Percentiles rank a stretch among this genome's conserved stretches.
phyloP scores from a whole-genome alignment of 2,797 vertebrate species.

The Acridotheres tristis region DNA sequence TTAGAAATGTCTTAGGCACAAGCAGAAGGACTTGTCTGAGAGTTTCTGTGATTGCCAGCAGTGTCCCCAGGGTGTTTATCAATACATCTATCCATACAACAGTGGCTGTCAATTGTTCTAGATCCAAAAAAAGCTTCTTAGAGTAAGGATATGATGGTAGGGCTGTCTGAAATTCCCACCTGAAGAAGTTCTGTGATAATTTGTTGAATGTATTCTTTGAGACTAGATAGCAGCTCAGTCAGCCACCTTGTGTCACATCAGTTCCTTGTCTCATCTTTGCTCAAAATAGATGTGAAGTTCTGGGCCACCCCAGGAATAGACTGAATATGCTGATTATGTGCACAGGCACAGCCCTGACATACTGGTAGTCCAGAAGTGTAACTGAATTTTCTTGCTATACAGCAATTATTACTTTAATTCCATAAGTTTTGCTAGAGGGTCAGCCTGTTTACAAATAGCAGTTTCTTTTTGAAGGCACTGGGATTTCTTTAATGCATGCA shows the following conservation, averaged over 20 bases:
- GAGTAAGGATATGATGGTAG: not conserved
- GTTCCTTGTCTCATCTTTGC: not conserved
- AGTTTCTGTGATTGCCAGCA: not conserved
- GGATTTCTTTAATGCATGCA: not conserved
- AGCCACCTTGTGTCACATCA: not conserved
- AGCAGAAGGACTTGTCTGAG: not conserved
- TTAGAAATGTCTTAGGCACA: not conserved
- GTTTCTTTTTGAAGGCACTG: not conserved
- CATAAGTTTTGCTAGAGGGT: not conserved
- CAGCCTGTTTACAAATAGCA: not conserved
- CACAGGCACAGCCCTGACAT: not conserved
- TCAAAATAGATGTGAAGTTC: not conserved
- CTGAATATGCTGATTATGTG: not conserved
- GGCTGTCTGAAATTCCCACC: not conserved
- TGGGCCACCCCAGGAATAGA: not conserved
- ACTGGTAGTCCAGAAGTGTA: fast-evolving
- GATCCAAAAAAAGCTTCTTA: not conserved
- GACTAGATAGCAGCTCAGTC: not conserved
- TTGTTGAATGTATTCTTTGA: not conserved
- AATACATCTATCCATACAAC: not conserved
- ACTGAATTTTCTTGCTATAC: not conserved
- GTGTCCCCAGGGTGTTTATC: not conserved
- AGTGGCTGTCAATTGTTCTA: not conserved
- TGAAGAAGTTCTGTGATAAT: not conserved
- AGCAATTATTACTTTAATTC: not conserved